These are phyloP conservation scores for Tachypleus tridentatus DNA, from an alignment of 1,140 invertebrate genomes.

Conservation along the genomic window DNA sequence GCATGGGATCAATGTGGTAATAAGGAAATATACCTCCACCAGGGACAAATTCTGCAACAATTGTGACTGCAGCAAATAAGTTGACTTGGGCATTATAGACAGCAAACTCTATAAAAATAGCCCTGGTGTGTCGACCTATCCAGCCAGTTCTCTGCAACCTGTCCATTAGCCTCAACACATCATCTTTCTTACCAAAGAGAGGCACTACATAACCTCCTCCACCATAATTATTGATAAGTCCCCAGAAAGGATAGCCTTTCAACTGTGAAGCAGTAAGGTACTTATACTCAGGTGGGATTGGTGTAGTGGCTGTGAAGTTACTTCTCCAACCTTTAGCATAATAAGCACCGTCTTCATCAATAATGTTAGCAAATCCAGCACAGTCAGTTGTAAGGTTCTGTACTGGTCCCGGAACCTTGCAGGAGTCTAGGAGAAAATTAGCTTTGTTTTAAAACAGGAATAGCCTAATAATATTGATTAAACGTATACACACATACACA, in stretches of 20 bases:
- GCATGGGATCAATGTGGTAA: conserved; percentile 37
- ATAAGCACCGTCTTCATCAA: conserved; percentile 28
- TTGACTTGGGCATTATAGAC: conserved; percentile 43
- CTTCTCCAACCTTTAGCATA: conserved; percentile 8
- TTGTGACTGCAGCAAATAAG: conserved; percentile 37
- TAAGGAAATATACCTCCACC: conserved; percentile 37
- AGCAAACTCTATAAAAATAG: conserved; percentile 43
- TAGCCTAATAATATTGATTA: no score
- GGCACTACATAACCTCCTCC: conserved; percentile 42
- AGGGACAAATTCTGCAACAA: conserved; percentile 39
- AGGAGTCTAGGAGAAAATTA: conserved; percentile 26
- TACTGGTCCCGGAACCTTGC: conserved; percentile 27
- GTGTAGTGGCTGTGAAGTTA: conserved; percentile 8
- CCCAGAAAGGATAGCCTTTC: conserved; percentile 36
- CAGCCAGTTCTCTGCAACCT: conserved; percentile 34
- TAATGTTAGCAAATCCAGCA: conserved; percentile 27
- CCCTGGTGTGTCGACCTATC: conserved; percentile 42
- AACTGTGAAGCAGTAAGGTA: conserved; percentile 28
- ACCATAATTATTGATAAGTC: conserved; percentile 35
- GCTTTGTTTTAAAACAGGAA: no score
- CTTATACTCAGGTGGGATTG: conserved; percentile 21
- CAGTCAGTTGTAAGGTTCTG: conserved; percentile 29
- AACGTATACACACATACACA: no score
- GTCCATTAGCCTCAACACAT: conserved; percentile 30
- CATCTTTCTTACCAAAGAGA: conserved; percentile 31